Base-by-base conservation (phyloP, 2,113 vertebrate species). In the Chamaea fasciata region DNA sequence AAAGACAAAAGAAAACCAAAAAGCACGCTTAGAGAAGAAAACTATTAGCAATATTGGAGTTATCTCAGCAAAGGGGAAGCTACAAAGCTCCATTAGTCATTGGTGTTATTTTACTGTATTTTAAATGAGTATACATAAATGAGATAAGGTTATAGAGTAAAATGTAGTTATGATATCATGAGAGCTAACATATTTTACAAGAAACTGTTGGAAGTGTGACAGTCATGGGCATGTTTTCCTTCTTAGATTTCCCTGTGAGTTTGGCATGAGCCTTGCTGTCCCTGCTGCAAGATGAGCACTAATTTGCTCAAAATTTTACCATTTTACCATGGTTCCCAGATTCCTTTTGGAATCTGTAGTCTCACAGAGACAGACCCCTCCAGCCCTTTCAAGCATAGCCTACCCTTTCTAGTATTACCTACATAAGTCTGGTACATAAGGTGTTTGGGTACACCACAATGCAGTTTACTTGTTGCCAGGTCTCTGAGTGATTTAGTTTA, bases 361-460 rank as follows among this genome's bases (percentile, higher is more conserved):
- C 28, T 30, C 4, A 3, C 23, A 68, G 46, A 20, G 28, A 80
- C 7, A 50, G 3, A 64, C 3, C 0, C 2, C 3, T 5, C 16
- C 5, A 16, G 11, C 41, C 20, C 15, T 71, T 80, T 17, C 26
- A 89, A 76, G 9, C 1, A 1, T 37, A 79, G 13, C 4, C 20
- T 50, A 24, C 4, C 2, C 10, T 69, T 81, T 59, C 23, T 79
- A 13, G 27, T 49, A 67, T 56, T 41, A 11, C 13, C 23, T 63
- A 21, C 23, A 12, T 17, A 50, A 37, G 27, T 37, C 50, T 27
- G 46, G 46, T 47, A 47, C 21, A 22, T 22, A 47, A 47, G 21
- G 49, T 68, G 9, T 64, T 80, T 86, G 9, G 2, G 5, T 67
- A 16, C n/a, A 33, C 22, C n/a, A 75, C 24, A 13, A 14, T 16